A percentile compares a stretch with the other conserved stretches of the same genome.
Evolutionary conservation across 2,113 vertebrate species (phyloP).

Genomic region (Mobula birostris): DNA sequence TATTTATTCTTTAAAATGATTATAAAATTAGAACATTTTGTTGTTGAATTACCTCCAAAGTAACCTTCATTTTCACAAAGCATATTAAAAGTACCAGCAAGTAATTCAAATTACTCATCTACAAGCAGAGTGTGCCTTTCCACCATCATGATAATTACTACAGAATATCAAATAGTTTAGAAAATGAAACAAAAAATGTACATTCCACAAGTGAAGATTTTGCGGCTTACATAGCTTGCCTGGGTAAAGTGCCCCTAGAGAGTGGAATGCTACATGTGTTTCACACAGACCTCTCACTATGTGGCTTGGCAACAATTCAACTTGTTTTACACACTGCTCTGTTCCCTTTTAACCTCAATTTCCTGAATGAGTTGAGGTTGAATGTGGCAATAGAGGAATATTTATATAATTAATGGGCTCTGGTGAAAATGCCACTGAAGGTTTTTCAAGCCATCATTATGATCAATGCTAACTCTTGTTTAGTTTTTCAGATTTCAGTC

Average conservation of each 20-base stretch:
- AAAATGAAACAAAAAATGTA: neutral
- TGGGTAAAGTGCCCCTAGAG: neutral
- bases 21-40: no score
- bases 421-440: neutral
- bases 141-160: neutral
- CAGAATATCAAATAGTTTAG: neutral
- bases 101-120: neutral
- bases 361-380: neutral
- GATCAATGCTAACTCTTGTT: slow-evolving; percentile 25
- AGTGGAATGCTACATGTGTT: neutral
- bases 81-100: neutral
- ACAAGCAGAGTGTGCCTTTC: neutral
- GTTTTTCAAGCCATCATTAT: neutral
- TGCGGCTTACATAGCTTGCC: neutral
- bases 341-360: neutral
- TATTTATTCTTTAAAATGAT: no score
- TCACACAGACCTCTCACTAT: neutral
- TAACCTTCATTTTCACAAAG: neutral
- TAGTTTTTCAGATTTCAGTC: slow-evolving; percentile 12
- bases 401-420: slow-evolving; percentile 17
- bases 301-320: neutral
- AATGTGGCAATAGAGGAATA: slow-evolving; percentile 9
- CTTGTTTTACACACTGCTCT: slow-evolving; percentile 20
- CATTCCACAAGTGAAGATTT: neutral
- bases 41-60: neutral